Conservation (phyloP, 2,113 vertebrate genomes). For the Ceyx melanurus region DNA sequence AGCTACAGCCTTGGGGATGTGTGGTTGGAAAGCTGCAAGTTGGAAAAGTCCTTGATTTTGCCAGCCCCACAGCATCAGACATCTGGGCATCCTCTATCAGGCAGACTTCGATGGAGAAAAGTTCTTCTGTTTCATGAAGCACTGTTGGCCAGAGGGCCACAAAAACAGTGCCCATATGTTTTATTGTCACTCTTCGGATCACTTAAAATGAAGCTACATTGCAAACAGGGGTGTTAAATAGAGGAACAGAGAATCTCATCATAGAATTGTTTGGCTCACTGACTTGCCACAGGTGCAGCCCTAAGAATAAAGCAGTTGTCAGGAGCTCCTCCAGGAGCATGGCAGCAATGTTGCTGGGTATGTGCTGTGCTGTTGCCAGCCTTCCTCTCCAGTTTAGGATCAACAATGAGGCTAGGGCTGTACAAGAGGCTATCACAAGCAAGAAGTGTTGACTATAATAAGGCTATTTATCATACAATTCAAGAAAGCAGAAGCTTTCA, state of each 20-base stretch:
- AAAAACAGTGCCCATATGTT: background rate
- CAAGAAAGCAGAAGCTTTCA: conserved; percentile 1
- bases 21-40: too few species aligned
- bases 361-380: background rate
- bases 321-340: background rate
- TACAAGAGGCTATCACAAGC: background rate
- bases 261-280: background rate
- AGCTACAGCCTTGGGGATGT: too few species aligned
- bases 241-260: background rate
- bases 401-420: background rate
- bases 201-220: background rate
- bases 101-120: background rate
- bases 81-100: background rate
- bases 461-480: background rate
- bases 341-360: background rate
- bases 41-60: background rate
- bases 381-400: background rate
- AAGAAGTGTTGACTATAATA: conserved; percentile 3
- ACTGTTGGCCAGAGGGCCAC: background rate
- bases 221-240: background rate
- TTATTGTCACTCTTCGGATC: background rate
- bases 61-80: background rate
- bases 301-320: background rate
- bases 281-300: background rate
- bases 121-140: background rate